Conservation (phyloP, 2,888 invertebrate species). For the Ormyrus labotus region DNA sequence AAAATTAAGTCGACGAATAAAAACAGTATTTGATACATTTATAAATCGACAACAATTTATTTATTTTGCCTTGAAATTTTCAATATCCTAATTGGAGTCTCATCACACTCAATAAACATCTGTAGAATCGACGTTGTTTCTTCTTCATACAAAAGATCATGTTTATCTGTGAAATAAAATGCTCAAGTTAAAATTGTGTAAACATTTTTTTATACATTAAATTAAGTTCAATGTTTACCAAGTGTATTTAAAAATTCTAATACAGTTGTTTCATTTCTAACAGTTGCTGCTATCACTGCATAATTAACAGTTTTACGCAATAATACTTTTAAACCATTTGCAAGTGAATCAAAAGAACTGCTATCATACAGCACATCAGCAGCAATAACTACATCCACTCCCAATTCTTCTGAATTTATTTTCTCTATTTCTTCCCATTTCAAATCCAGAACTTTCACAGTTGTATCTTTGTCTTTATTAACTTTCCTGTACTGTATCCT, state of each 20-base stretch:
- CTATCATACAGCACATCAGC: constrained; percentile 81
- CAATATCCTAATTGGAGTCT: constrained; percentile 67
- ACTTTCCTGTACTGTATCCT: constrained; percentile 37
- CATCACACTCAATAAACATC: constrained; percentile 62
- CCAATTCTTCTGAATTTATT: constrained; percentile 59
- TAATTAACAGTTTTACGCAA: constrained; percentile 70
- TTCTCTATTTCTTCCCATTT: constrained; percentile 77
- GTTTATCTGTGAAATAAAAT: constrained; percentile 61
- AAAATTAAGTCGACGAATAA: constrained; percentile 57
- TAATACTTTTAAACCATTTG: constrained; percentile 75
- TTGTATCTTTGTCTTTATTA: constrained; percentile 46
- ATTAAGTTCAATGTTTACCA: constrained; percentile 73
- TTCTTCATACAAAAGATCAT: constrained; percentile 64
- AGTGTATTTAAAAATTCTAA: constrained; percentile 78
- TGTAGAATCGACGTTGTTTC: constrained; percentile 59
- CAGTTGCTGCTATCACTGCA: constrained; percentile 79
- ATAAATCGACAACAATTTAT: constrained; percentile 41
- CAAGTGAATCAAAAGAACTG: constrained; percentile 77
- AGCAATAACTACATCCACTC: constrained; percentile 78
- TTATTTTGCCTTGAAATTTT: constrained; percentile 63
- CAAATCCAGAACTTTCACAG: constrained; percentile 72
- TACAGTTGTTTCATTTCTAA: constrained; percentile 82
- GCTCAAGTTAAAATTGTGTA: constrained; percentile 35
- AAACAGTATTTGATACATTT: constrained; percentile 54
- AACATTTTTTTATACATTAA: constrained; percentile 33